These are phyloP conservation scores for Archegozetes longisetosus DNA, from an alignment of 1,140 invertebrate species.

Conservation along the genomic window DNA sequence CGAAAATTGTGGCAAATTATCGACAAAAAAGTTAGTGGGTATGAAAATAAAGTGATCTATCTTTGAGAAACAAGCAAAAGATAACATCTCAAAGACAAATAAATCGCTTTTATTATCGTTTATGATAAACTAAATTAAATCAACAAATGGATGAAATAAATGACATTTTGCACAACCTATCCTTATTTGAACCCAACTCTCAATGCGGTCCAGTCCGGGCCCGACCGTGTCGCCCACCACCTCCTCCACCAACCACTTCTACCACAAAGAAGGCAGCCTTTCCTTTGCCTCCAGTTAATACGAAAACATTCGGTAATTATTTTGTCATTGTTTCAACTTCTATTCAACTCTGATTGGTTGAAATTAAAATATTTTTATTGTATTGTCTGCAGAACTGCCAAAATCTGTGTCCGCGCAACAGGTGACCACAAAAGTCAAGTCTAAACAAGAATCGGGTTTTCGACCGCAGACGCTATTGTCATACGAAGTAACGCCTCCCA, in stretches of 20 bases:
- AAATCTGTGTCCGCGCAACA: neutral
- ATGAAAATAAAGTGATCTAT: too few species aligned
- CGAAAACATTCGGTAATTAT: neutral
- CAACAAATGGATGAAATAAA: slow-evolving; percentile 1
- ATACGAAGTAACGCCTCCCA: slow-evolving; percentile 63
- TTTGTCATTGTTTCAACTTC: neutral
- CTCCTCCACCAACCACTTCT: slow-evolving; percentile 4
- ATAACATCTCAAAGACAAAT: too few species aligned
- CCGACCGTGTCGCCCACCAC: slow-evolving; percentile 13
- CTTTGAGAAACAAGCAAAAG: too few species aligned
- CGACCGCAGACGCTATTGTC: neutral
- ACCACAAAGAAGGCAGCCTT: slow-evolving; percentile 11
- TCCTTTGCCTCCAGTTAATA: slow-evolving; percentile 1
- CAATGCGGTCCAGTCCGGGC: neutral
- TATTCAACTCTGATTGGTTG: neutral
- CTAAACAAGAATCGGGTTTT: neutral
- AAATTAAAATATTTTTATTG: neutral
- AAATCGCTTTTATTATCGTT: too few species aligned
- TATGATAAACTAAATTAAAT: too few species aligned
- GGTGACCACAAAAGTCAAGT: neutral
- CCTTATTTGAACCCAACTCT: neutral
- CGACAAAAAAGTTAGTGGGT: too few species aligned
- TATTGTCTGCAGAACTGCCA: neutral
- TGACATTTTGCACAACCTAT: slow-evolving; percentile 2
- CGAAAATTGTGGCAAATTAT: too few species aligned